A percentile compares a stretch with the other conserved stretches of the same genome.
phyloP scores from a whole-genome alignment of 2,113 vertebrate genomes.

The Sturnus vulgaris region DNA sequence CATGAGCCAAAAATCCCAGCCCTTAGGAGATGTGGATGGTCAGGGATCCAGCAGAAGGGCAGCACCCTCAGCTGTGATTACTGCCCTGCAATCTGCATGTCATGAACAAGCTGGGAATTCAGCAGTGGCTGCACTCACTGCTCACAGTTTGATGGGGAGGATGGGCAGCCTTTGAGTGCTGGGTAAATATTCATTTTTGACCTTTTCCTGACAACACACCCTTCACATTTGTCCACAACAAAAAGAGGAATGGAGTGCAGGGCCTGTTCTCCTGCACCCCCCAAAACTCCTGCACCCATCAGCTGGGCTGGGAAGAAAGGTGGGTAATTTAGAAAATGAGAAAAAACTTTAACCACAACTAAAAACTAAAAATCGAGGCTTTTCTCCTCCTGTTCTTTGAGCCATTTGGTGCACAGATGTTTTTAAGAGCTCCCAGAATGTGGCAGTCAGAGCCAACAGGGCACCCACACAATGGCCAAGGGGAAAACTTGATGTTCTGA shows the following conservation, averaged over 20 bases:
- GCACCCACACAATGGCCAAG: not conserved
- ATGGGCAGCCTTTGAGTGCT: not conserved
- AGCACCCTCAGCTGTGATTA: not conserved
- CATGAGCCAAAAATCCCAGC: not conserved
- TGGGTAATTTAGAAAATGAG: not conserved
- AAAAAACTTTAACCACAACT: not conserved
- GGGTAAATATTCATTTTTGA: not conserved
- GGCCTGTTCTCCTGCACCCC: not conserved
- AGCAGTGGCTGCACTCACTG: not conserved
- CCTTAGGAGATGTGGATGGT: not conserved
- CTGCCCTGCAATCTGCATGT: constrained; percentile 52
- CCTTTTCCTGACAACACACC: not conserved
- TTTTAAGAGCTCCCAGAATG: not conserved
- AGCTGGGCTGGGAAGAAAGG: not conserved
- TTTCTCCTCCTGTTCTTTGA: not conserved
- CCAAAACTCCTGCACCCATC: not conserved
- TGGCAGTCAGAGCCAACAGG: not conserved
- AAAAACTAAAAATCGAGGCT: not conserved
- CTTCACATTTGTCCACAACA: not conserved
- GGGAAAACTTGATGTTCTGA: not conserved
- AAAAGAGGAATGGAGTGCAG: not conserved
- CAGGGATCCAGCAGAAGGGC: constrained; percentile 15
- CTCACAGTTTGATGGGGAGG: not conserved
- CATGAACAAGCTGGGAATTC: not conserved
- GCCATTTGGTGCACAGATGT: not conserved